A percentile compares a stretch with the other conserved stretches of the same genome.
These are phyloP conservation scores for Creontiades dilutus DNA, from an alignment of 2,888 invertebrate species.

Conservation along the genomic window DNA sequence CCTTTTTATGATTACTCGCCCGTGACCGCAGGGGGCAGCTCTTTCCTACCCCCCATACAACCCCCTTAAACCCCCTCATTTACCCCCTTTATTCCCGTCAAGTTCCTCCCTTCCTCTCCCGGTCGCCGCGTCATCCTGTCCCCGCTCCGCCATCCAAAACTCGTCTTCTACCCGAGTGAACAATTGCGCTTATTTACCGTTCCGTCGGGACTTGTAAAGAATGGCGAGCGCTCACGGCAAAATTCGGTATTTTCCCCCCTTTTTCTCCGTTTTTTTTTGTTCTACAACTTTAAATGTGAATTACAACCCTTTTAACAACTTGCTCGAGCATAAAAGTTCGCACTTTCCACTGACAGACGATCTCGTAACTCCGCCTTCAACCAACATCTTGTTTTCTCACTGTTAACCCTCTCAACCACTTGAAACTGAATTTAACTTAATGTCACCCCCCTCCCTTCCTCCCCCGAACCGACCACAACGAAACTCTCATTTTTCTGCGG, in stretches of 20 bases:
- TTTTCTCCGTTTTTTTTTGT: constrained; percentile 1
- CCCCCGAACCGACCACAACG: background rate
- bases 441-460: constrained; percentile 5
- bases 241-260: constrained; percentile 47
- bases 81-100: background rate
- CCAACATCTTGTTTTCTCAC: constrained; percentile 55
- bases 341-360: constrained; percentile 57
- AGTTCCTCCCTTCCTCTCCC: no score
- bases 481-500: constrained; percentile 40
- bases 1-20: constrained; percentile 67
- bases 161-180: constrained; percentile 59
- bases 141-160: constrained; percentile 41
- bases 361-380: constrained; percentile 38
- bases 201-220: constrained; percentile 67
- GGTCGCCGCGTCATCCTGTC: background rate
- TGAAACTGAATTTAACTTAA: constrained; percentile 46
- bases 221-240: constrained; percentile 47
- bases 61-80: background rate
- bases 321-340: constrained; percentile 61
- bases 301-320: constrained; percentile 65
- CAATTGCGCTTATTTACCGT: constrained; percentile 69
- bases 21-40: constrained; percentile 56
- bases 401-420: background rate
- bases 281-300: constrained; percentile 60
- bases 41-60: background rate